Percentiles rank a stretch among this genome's conserved stretches.
phyloP scores from a whole-genome alignment of 2,888 invertebrate genomes.

The Tachina lurida region DNA sequence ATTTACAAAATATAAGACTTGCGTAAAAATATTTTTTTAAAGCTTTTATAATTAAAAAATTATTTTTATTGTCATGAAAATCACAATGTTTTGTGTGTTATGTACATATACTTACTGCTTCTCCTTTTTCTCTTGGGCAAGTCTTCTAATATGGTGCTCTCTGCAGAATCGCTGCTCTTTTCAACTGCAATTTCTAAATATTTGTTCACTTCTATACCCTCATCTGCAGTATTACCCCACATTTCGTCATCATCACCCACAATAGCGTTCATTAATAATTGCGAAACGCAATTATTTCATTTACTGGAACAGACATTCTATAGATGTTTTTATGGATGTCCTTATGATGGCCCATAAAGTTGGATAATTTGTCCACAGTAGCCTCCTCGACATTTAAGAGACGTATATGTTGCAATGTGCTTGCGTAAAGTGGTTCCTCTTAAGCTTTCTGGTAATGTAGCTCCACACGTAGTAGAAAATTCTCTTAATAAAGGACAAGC shows the following conservation, averaged over 20 bases:
- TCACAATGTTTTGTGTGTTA: too few species aligned
- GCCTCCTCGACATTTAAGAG: slow-evolving; percentile 42
- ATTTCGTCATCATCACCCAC: slow-evolving; percentile 12
- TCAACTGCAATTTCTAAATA: too few species aligned
- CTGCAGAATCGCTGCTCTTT: too few species aligned
- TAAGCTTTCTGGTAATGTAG: slow-evolving; percentile 30
- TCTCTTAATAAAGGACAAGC: slow-evolving; percentile 28
- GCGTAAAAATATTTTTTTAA: too few species aligned
- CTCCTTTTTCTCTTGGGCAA: too few species aligned
- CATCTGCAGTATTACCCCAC: background rate
- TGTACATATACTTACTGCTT: too few species aligned
- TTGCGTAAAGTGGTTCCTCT: slow-evolving; percentile 44
- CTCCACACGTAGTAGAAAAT: slow-evolving; percentile 38
- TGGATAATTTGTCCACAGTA: slow-evolving; percentile 30
- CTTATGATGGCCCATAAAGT: slow-evolving; percentile 55
- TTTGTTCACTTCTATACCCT: too few species aligned
- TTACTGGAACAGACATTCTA: slow-evolving; percentile 27
- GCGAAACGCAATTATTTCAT: slow-evolving; percentile 34
- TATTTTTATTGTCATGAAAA: too few species aligned
- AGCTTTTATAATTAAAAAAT: too few species aligned
- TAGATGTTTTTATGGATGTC: slow-evolving; percentile 45
- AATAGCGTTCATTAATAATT: slow-evolving; percentile 33
- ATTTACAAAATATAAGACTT: too few species aligned
- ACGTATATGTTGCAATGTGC: slow-evolving; percentile 49
- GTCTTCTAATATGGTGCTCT: too few species aligned